Conservation (phyloP, 2,797 vertebrate species). For the Simalia tracyae region DNA sequence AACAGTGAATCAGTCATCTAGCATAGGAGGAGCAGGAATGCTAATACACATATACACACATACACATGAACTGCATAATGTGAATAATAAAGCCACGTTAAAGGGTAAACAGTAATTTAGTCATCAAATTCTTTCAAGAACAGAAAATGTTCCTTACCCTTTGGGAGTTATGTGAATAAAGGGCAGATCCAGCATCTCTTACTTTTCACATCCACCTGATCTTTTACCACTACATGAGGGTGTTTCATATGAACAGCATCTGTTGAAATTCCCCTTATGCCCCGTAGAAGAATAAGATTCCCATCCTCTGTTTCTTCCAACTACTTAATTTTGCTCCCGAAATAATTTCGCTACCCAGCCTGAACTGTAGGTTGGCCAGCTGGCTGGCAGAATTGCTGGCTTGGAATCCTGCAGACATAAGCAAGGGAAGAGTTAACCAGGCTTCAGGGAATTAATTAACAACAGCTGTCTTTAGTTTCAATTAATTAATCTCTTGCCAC, state of each 20-base stretch:
- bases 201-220: neutral
- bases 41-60: neutral
- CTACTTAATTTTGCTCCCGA: neutral
- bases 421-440: slow-evolving; percentile 64
- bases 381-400: neutral
- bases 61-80: neutral
- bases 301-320: neutral
- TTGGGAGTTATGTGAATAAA: neutral
- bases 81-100: neutral
- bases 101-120: neutral
- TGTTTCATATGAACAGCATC: neutral
- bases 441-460: slow-evolving; percentile 67
- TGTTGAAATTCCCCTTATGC: neutral
- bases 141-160: neutral
- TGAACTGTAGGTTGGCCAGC: neutral
- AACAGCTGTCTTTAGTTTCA: slow-evolving; percentile 69
- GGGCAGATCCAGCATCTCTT: neutral
- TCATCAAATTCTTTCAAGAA: neutral
- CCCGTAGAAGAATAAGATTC: neutral
- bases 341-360: neutral
- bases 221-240: neutral
- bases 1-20: neutral
- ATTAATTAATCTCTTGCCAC: slow-evolving; percentile 70
- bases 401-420: neutral
- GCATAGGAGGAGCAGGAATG: neutral